Evolutionary conservation across 2,797 vertebrate species (phyloP).

Genomic region (Falco concolor): DNA sequence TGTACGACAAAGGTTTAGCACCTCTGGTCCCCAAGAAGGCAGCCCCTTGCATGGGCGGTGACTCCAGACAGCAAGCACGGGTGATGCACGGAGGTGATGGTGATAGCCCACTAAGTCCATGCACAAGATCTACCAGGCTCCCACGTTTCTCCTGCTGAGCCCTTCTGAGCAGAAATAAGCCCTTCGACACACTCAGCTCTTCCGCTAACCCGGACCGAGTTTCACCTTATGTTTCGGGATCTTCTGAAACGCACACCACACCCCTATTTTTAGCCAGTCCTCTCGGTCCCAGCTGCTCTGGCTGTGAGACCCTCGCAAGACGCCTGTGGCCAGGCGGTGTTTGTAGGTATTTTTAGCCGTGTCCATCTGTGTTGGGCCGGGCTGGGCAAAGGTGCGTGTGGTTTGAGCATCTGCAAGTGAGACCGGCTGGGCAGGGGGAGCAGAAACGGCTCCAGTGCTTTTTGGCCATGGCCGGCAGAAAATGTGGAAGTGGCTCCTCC

Average conservation of each 20-base stretch:
- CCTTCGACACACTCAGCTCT: not conserved
- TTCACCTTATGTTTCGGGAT: not conserved
- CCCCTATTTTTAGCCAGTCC: not conserved
- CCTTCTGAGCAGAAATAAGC: not conserved
- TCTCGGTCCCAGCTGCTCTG: not conserved
- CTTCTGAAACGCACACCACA: not conserved
- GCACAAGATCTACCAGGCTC: not conserved
- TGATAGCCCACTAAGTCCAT: not conserved
- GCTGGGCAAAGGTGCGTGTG: not conserved
- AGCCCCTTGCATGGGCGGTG: rapidly evolving
- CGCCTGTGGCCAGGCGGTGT: not conserved
- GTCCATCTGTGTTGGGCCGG: conserved; percentile 28
- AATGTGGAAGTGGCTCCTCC: conserved; percentile 27
- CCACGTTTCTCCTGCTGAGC: not conserved
- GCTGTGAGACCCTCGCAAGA: not conserved
- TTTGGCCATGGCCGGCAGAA: not conserved
- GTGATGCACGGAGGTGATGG: rapidly evolving
- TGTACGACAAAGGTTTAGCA: rapidly evolving
- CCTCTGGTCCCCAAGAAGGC: not conserved
- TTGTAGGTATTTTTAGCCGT: not conserved
- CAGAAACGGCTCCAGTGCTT: not conserved
- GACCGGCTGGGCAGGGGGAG: not conserved
- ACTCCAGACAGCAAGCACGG: not conserved
- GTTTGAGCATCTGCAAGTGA: conserved; percentile 54
- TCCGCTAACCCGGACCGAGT: not conserved